Conservation (phyloP, 2,797 vertebrate genomes). For the Melanotaenia trifasciata region DNA sequence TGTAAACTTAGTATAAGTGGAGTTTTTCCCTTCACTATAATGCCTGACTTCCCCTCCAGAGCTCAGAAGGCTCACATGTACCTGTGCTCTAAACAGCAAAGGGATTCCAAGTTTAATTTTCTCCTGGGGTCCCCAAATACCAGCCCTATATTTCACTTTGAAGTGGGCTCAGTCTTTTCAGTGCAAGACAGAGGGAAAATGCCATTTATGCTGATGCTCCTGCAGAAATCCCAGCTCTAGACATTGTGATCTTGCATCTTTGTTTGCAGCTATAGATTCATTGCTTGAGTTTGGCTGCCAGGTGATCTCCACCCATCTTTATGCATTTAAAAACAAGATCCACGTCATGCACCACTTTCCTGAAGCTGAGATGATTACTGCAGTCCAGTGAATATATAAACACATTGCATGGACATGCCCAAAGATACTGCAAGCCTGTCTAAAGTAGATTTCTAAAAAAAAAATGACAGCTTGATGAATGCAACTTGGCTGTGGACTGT, state of each 20-base stretch:
- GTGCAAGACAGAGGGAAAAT: slow-evolving; percentile 7
- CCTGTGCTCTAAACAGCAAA: slow-evolving; percentile 24
- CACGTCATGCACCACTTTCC: slow-evolving; percentile 17
- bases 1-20: neutral
- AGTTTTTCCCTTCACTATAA: slow-evolving; percentile 1
- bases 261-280: slow-evolving; percentile 23
- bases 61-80: slow-evolving; percentile 29
- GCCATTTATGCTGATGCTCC: slow-evolving; percentile 11
- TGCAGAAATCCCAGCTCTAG: slow-evolving; percentile 13
- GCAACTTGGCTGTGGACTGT: slow-evolving; percentile 14
- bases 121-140: slow-evolving; percentile 18
- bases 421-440: slow-evolving; percentile 6
- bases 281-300: neutral
- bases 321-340: slow-evolving; percentile 21
- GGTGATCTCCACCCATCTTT: slow-evolving; percentile 22
- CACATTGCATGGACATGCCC: neutral
- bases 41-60: slow-evolving; percentile 10
- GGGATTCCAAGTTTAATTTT: slow-evolving; percentile 39
- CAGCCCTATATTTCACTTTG: slow-evolving; percentile 22
- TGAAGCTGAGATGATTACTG: slow-evolving; percentile 8
- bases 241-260: slow-evolving; percentile 6
- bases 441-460: slow-evolving; percentile 45
- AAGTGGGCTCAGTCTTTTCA: slow-evolving; percentile 21
- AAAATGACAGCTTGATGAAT: slow-evolving; percentile 41
- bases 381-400: slow-evolving; percentile 19